Evolutionary conservation across 2,888 invertebrate genomes (phyloP).

Genomic region (Perizoma affinitatum): DNA sequence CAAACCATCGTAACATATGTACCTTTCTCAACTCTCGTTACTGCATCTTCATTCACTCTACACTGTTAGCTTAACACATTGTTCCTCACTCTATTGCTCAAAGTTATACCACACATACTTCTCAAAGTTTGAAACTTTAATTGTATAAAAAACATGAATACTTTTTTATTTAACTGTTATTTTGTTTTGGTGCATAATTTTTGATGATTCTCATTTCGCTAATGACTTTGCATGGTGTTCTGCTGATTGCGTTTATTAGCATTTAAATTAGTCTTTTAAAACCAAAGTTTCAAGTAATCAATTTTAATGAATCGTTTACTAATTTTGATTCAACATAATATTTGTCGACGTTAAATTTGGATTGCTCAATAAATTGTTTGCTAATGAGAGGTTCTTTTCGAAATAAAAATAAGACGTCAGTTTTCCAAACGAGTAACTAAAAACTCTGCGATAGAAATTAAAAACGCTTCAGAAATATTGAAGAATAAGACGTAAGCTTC

Average conservation of each 20-base stretch:
- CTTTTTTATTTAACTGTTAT: too few relatives aligned
- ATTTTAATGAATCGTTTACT: slow-evolving; percentile 12
- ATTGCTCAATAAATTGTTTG: slow-evolving; percentile 14
- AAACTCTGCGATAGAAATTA: neutral
- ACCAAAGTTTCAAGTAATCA: slow-evolving; percentile 13
- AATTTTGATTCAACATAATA: slow-evolving; percentile 5
- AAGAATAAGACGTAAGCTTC: neutral
- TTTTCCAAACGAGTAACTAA: too few relatives aligned
- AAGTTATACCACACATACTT: too few relatives aligned
- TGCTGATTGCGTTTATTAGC: slow-evolving; percentile 22
- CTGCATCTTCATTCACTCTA: too few relatives aligned
- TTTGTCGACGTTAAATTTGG: slow-evolving; percentile 4
- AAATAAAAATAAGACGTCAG: neutral
- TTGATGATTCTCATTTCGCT: slow-evolving; percentile 14
- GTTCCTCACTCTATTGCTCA: too few relatives aligned
- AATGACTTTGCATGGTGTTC: slow-evolving; percentile 11
- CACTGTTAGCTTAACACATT: too few relatives aligned
- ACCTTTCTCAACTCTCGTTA: too few relatives aligned
- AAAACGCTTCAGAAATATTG: too few relatives aligned
- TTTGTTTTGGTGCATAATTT: neutral
- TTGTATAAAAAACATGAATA: too few relatives aligned
- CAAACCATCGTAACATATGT: too few relatives aligned
- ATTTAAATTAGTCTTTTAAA: slow-evolving; percentile 18
- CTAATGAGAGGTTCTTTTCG: neutral
- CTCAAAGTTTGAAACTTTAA: too few relatives aligned